A percentile compares a stretch with the other conserved stretches of the same genome.
Evolutionary conservation across 2,797 vertebrate species (phyloP).

Genomic region (Euthynnus affinis): DNA sequence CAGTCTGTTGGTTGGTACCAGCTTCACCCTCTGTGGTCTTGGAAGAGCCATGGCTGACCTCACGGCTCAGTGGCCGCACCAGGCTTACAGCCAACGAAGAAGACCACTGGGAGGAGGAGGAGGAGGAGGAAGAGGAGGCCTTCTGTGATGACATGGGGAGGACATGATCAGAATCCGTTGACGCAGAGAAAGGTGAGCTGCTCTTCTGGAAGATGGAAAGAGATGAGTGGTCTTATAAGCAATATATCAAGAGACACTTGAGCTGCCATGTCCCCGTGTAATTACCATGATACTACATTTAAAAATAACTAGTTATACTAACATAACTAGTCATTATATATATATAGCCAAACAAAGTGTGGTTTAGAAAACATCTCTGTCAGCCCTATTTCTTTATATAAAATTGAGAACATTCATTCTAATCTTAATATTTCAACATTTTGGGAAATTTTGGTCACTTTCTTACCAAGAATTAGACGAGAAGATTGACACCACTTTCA

Average conservation of each 20-base stretch:
- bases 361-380: not conserved
- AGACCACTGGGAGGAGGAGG: conserved; percentile 83
- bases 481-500: no score
- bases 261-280: not conserved
- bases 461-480: no score
- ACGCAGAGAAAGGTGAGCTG: conserved; percentile 64
- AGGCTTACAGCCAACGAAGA: conserved; percentile 82
- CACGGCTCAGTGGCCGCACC: conserved; percentile 77
- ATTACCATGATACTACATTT: not conserved
- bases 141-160: conserved; percentile 77
- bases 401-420: not conserved
- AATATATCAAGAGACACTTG: not conserved
- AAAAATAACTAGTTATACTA: not conserved
- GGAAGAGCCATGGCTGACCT: conserved; percentile 74
- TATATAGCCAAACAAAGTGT: not conserved
- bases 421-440: not conserved
- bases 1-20: conserved; percentile 55
- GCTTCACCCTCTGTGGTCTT: conserved; percentile 70
- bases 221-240: conserved; percentile 37
- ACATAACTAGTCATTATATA: not conserved
- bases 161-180: conserved; percentile 69
- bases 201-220: conserved; percentile 70
- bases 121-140: conserved; percentile 80
- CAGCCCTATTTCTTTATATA: not conserved
- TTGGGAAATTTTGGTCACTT: not conserved